A percentile compares a stretch with the other conserved stretches of the same genome.
Evolutionary conservation across 2,113 vertebrate species (phyloP).

Genomic region (Erinaceus europaeus): DNA sequence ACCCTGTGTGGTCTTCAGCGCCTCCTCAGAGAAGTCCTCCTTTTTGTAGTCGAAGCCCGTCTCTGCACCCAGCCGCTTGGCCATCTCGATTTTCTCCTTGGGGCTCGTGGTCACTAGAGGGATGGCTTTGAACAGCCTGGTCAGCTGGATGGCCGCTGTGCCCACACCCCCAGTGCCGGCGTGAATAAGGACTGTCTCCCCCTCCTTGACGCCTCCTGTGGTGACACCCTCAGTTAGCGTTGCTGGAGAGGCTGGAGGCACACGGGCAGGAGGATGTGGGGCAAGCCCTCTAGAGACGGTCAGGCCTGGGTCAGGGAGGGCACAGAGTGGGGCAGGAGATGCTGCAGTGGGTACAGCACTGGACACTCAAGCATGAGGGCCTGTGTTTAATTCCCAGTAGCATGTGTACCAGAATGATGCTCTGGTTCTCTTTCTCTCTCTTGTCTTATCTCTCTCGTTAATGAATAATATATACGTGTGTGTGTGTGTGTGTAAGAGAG

Average conservation of each 20-base stretch:
- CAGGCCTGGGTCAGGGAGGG: background rate
- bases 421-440: no score
- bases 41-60: conserved; percentile 85
- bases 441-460: no score
- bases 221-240: background rate
- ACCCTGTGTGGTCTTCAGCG: conserved; percentile 83
- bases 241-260: background rate
- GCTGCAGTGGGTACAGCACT: no score
- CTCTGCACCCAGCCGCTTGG: conserved; percentile 79
- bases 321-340: background rate
- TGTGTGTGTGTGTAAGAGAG: no score
- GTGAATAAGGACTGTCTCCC: conserved; percentile 83
- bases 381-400: no score
- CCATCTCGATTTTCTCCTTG: conserved; percentile 81
- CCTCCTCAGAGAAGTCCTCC: conserved; percentile 81
- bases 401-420: no score
- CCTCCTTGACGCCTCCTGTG: conserved; percentile 82
- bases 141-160: conserved; percentile 85
- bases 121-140: conserved; percentile 81
- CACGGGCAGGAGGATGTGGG: no score
- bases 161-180: conserved; percentile 86
- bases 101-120: conserved; percentile 85
- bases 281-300: background rate
- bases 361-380: no score
- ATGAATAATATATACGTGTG: no score